Evolutionary conservation across 2,888 invertebrate genomes (phyloP).

Genomic region (Alitta virens): DNA sequence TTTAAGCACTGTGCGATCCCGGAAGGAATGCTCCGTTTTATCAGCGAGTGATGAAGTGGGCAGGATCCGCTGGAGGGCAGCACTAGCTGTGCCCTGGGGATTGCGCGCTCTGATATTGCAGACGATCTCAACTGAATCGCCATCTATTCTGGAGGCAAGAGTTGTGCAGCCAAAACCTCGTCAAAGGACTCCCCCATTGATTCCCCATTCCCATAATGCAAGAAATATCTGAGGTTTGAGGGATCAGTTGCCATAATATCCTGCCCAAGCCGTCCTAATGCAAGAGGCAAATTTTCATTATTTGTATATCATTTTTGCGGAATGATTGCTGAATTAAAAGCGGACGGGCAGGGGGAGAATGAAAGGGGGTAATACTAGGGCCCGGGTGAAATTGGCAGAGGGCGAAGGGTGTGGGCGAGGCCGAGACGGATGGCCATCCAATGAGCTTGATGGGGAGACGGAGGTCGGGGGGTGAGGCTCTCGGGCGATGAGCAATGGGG

Average conservation of each 20-base stretch:
- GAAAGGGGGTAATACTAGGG: not conserved
- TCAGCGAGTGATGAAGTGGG: too few species aligned
- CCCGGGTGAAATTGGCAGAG: not conserved
- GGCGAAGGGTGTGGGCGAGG: not conserved
- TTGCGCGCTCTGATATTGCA: too few species aligned
- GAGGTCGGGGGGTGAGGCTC: not conserved
- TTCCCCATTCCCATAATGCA: not conserved
- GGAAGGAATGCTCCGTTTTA: too few species aligned
- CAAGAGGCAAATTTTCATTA: slow-evolving; percentile 1
- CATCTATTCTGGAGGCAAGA: not conserved
- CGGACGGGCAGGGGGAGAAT: not conserved
- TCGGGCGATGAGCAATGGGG: not conserved
- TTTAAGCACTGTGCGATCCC: too few species aligned
- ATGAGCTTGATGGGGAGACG: not conserved
- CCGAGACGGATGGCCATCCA: not conserved
- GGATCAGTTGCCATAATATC: not conserved
- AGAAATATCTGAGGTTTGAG: not conserved
- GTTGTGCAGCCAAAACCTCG: not conserved
- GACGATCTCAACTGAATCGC: not conserved
- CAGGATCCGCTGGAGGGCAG: too few species aligned
- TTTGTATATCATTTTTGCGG: not conserved
- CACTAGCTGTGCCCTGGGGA: too few species aligned
- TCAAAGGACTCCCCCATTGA: not conserved
- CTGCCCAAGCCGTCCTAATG: not conserved
- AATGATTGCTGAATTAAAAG: not conserved